Percentiles rank a stretch among this genome's conserved stretches.
phyloP scores from a whole-genome alignment of 2,888 invertebrate species.

The Agrochola litura region DNA sequence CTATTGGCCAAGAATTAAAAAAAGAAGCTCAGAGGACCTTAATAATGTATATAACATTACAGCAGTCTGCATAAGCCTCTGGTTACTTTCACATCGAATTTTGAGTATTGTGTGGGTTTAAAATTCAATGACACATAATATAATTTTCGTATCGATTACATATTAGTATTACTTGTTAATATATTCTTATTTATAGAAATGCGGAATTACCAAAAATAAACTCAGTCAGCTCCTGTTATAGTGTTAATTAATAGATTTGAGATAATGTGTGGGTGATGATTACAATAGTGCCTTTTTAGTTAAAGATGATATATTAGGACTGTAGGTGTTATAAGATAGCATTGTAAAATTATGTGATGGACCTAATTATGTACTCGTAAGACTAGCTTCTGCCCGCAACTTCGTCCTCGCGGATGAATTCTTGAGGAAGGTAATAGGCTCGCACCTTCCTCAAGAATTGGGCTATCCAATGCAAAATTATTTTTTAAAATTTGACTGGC shows the following conservation, averaged over 20 bases:
- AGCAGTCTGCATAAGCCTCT: too few relatives aligned
- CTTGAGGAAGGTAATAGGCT: too few relatives aligned
- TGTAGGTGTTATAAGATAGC: not conserved
- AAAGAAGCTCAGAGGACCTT: too few relatives aligned
- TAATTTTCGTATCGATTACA: slow-evolving; percentile 9
- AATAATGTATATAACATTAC: too few relatives aligned
- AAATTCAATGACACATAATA: not conserved
- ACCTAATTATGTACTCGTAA: not conserved
- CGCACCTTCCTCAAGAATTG: too few relatives aligned
- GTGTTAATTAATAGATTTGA: slow-evolving; percentile 17
- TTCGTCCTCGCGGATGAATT: too few relatives aligned
- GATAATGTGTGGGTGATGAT: slow-evolving; percentile 6
- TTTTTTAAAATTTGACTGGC: too few relatives aligned
- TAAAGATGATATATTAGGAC: not conserved
- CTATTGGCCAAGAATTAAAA: too few relatives aligned
- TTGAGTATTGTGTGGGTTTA: slow-evolving; percentile 24
- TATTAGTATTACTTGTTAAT: not conserved
- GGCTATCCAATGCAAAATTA: too few relatives aligned
- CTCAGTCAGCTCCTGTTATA: not conserved
- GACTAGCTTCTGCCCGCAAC: too few relatives aligned
- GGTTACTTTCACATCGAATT: not conserved
- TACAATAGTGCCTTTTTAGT: not conserved
- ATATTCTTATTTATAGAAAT: not conserved
- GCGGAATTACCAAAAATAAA: not conserved
- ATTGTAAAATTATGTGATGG: not conserved